Base-by-base conservation (phyloP, 2,113 vertebrate genomes). In the Ciconia boyciana region DNA sequence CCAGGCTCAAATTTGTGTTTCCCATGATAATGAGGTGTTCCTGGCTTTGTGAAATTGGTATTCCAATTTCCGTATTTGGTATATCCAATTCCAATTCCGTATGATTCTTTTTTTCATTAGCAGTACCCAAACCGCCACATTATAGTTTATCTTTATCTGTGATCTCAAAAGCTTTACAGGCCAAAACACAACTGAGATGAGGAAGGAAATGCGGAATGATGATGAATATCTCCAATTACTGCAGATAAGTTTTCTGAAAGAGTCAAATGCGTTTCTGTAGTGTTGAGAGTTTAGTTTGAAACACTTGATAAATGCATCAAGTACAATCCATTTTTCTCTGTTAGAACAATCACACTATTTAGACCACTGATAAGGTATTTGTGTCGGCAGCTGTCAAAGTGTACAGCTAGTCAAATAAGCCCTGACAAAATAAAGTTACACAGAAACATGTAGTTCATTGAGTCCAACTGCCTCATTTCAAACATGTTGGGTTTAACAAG, bases 341-440 rank as follows among this genome's bases (percentile, higher is more conserved):
- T 81, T 91, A 89, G 54, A 89, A 71, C 57, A 82, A 75, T 71
- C 72, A 89, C 24, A 24, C 48, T 91, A 39, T 94, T 93, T 94
- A 87, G 91, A 89, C 65, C 74, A 76, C 69, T 82, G 74, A 87
- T 75, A 93, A 87, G 28, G 52, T 72, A 91, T 95, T 94, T 94
- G 43, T 89, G 78, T 60, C 2, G 1, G 46, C 11, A 22, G 51
- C 60, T 94, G 80, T 80, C 91, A 94, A 48, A 1, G 0, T 19
- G 13, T 75, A 84, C 64, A 87, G 69, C 32, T 78, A 92, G 72
- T 84, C 77, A 92, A 92, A 92, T 87, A 89, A 84, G 43, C 36
- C 60, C 32, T 87, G 87, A 82, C 39, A 89, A 94, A 94, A 94
- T 81, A 83, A 86, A 94, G 80, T 89, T 91, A 68, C 81, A 94